Evolutionary conservation across 2,113 vertebrate species (phyloP).

Genomic region (Camelus bactrianus): DNA sequence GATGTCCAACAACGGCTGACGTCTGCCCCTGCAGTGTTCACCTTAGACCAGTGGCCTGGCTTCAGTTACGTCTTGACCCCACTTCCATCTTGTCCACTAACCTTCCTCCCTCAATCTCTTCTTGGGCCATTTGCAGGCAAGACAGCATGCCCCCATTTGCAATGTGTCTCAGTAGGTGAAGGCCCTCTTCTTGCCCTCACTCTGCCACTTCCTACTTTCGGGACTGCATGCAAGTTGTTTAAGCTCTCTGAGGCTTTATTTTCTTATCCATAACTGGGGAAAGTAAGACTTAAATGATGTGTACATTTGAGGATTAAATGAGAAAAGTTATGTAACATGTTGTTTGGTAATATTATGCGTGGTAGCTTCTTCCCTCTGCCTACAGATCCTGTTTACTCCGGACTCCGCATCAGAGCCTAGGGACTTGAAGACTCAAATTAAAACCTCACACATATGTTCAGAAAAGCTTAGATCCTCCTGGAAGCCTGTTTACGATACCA

Average conservation of each 20-base stretch:
- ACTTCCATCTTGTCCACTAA: not conserved
- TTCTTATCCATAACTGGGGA: not conserved
- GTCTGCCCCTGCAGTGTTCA: not conserved
- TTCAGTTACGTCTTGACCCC: not conserved
- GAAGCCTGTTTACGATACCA: not conserved
- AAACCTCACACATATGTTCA: not conserved
- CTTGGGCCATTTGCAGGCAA: not conserved
- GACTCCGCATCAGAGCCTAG: not conserved
- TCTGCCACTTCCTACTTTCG: not conserved
- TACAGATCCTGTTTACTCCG: not conserved
- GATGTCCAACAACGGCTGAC: not conserved
- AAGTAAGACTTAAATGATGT: not conserved
- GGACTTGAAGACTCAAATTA: not conserved
- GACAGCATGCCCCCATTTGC: accelerated
- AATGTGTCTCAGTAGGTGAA: not conserved
- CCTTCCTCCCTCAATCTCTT: not conserved
- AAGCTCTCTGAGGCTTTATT: not conserved
- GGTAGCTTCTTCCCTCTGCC: not conserved
- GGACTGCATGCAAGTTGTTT: not conserved
- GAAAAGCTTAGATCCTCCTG: not conserved
- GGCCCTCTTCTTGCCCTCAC: not conserved
- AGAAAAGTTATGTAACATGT: not conserved
- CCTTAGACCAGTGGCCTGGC: not conserved
- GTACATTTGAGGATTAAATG: not conserved
- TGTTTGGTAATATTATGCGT: not conserved